Base-by-base conservation (phyloP, 2,888 invertebrate genomes). In the Zeuzera pyrina region DNA sequence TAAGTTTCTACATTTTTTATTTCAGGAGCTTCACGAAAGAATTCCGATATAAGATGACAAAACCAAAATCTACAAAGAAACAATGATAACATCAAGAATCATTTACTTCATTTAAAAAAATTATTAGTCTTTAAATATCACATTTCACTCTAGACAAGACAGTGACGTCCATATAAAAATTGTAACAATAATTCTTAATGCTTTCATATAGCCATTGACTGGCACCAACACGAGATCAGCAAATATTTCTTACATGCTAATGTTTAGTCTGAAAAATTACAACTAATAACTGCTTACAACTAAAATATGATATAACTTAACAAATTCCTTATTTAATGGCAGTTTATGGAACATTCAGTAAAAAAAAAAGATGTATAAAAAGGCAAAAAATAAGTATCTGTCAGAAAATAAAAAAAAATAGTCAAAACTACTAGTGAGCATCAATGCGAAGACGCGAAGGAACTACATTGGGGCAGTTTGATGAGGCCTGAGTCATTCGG, bases 21-120 rank as follows among this genome's bases (percentile, higher is more conserved):
- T 78, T 49, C 81, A 83, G 83, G 71, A 74, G 68, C 63, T 83
- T 83, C 67, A 81, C 83, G 69, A 79, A 74, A 77, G 69, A 62
- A 58, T 79, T 81, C 59, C 57, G 58, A 59, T 79, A 52, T 67
- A 73, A 70, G 66, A 79, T 79, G 79, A 78, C 78, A 58, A 83
- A 83, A 77, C 59, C 76, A 68, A 76, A 12, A 28, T 15, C 28
- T 15, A 10, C 15, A 11, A 28, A 8, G 15, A 28, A 25, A 25
- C 10, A 4, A 76, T 76, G 77, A 79, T 72, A 78, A 81, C 81
- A 81, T 81, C 83, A 83, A 81, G 81, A 83, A 83, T 78, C 78
- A 83, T 83, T 77, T 67, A 38, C 36, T 52, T 52, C 58, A 61
- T 64, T 66, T 63, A 65, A 66, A 70, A 70, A 71, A 68, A 64